Base-by-base conservation (phyloP, 2,888 invertebrate genomes). In the Himalopsyche japonica region DNA sequence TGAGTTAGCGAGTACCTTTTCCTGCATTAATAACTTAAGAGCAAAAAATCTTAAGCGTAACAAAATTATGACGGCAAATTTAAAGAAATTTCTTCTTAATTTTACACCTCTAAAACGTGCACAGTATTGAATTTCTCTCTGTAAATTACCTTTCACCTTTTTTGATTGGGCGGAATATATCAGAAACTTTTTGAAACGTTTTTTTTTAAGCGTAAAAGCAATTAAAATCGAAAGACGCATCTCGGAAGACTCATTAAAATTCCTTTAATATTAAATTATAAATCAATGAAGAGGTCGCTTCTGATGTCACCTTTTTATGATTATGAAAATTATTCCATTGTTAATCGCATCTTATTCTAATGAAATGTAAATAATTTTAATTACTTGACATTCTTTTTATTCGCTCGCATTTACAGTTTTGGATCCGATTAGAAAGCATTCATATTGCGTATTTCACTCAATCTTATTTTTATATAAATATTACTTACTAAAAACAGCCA, bases 1-100 rank as follows among this genome's bases (percentile, higher is more conserved):
- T 82, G 82, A 82, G 84, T 86, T 82, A 82, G 77, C 78, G 80
- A 34, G 80, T 80, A 80, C 48, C 64, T 49, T 83, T 83, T 80
- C 76, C 70, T 70, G 30, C 83, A 80, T 80, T 81, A 83, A 81
- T 81, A 84, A 81, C 64, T 47, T 34, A 70, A 79, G 70, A 76
- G 76, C n/a, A 34, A 82, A 79, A 83, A 83, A 83, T 79, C 82
- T 27, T 20, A 64, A n/a, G n/a, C 64, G 34, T 79, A 79, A 49
- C 79, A 57, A 49, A 48, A 80, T 83, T 70, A 83, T 27, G 32
- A 76, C 43, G 24, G 57, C 12, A 64, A 37, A 57, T 81, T 20
- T 81, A 30, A 81, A 64, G 76, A 76, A 79, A 48, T 79, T 79
- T 79, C 79, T 27, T 70, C 70, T 30, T 70, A 70, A 70, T 70